Evolutionary conservation across 2,888 invertebrate genomes (phyloP), one percentile per base, ranked within the genome.

Genomic region (Eupeodes latifasciatus): DNA sequence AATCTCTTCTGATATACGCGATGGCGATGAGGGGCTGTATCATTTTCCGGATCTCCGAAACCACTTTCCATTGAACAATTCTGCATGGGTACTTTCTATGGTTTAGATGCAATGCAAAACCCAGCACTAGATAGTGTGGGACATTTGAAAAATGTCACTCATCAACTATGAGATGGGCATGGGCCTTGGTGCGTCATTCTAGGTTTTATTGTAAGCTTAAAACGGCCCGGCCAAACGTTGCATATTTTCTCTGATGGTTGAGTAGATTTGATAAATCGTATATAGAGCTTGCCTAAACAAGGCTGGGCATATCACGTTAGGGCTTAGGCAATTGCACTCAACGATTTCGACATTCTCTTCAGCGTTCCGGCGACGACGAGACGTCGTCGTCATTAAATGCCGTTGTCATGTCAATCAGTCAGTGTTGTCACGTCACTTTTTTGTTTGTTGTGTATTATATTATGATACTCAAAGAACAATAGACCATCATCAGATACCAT

Each of bases 401-500:
- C 71, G 55, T 61, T 44, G 61, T 62, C 80, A 74, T 57, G 59
- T 59, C 47, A 71, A 49, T 47, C 77, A 66, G 55, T 66, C 36
- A 75, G 40, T 27, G 55, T 27, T 27, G 55, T 57, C 47, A 11
- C 19, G 1, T 2, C 7, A 40, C 14, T 55, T 55, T 16, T 12
- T 71, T 12, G 19, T 34, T 9, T 36, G 4, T 51, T 75, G 57
- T 49, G 57, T 71, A 57, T 71, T 71, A 11, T 47, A 66, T 49
- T 80, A 75, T 55, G 59, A 49, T 49, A 0, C n/a, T 14, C 59
- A 61, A 55, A 74, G 67, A 77, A 81, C 77, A 85, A 81, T 77
- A 81, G 74, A 61, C 85, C 16, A 72, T 44, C 59, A 72, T 44
- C 59, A 64, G 71, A 82, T 14, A 66, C 49, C 14, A 44, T 47